A percentile compares a stretch with the other conserved stretches of the same genome.
Conservation (phyloP, 1,140 invertebrate species). For the Phymorhynchus buccinoides region DNA sequence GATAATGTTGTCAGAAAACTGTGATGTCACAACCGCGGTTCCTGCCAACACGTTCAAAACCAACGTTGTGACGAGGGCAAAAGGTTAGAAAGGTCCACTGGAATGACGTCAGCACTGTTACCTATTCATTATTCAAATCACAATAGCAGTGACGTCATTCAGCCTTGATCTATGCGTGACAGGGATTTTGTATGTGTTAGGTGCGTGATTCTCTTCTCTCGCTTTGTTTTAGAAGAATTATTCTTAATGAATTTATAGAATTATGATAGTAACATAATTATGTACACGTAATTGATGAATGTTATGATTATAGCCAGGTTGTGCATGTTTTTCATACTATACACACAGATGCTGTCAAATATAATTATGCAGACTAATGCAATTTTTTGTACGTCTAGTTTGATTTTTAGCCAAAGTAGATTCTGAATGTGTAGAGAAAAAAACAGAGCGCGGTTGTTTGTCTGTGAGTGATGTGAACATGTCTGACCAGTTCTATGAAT, state of each 20-base stretch:
- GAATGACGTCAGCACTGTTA: not conserved
- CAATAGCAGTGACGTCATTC: not conserved
- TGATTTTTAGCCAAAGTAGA: not conserved
- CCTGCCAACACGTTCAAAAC: not conserved
- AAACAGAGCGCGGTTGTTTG: no score
- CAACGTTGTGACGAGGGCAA: not conserved
- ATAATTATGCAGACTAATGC: not conserved
- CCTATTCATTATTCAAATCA: no score
- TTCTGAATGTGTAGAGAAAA: not conserved
- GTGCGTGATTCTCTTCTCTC: not conserved
- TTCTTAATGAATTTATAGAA: no score
- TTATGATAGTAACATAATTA: no score
- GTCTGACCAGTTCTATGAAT: no score
- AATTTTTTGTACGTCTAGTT: constrained; percentile 6
- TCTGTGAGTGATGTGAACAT: no score
- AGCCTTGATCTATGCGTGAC: not conserved
- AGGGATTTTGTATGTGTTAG: no score
- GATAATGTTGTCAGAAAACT: not conserved
- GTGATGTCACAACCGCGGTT: not conserved
- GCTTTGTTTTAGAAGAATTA: not conserved
- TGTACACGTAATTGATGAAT: not conserved
- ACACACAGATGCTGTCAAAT: not conserved
- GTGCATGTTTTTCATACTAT: not conserved
- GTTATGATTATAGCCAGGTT: not conserved
- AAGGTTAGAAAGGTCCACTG: not conserved